A percentile compares a stretch with the other conserved stretches of the same genome.
Conservation (phyloP, 2,888 invertebrate genomes). For the Limnephilus lunatus region DNA sequence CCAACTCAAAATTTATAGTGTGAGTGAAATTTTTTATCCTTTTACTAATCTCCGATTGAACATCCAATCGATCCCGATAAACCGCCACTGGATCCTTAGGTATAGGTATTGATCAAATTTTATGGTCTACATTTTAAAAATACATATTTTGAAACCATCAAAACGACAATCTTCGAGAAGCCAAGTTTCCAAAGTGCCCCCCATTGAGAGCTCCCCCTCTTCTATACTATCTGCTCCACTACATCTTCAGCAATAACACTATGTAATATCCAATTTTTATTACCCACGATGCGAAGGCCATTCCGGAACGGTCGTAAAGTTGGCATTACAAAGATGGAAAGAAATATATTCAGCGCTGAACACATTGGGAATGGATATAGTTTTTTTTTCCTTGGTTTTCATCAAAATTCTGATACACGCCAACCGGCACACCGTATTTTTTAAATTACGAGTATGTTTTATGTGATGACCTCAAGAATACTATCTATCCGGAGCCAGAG, state of each 20-base stretch:
- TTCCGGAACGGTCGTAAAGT: conserved; percentile 49
- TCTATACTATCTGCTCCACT: neutral
- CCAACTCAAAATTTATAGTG: too few species aligned
- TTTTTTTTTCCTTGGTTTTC: neutral
- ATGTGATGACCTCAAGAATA: neutral
- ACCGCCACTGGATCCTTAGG: too few species aligned
- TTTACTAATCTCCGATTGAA: too few species aligned
- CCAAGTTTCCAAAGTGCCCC: neutral
- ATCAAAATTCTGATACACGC: neutral
- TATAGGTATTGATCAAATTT: too few species aligned
- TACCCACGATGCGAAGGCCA: conserved; percentile 42
- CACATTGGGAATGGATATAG: neutral
- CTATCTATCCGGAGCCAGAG: neutral
- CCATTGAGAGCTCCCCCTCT: neutral
- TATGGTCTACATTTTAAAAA: too few species aligned
- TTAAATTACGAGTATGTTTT: neutral
- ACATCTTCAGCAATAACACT: conserved; percentile 49
- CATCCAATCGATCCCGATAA: too few species aligned
- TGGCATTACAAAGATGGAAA: conserved; percentile 35
- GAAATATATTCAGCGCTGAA: conserved; percentile 2
- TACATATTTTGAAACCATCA: neutral
- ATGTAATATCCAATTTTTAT: conserved; percentile 60
- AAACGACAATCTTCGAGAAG: neutral
- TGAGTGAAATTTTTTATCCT: too few species aligned
- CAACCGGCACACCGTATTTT: neutral